These are phyloP conservation scores for Mixornis gularis DNA, from an alignment of 2,113 vertebrate genomes.

Conservation along the genomic window DNA sequence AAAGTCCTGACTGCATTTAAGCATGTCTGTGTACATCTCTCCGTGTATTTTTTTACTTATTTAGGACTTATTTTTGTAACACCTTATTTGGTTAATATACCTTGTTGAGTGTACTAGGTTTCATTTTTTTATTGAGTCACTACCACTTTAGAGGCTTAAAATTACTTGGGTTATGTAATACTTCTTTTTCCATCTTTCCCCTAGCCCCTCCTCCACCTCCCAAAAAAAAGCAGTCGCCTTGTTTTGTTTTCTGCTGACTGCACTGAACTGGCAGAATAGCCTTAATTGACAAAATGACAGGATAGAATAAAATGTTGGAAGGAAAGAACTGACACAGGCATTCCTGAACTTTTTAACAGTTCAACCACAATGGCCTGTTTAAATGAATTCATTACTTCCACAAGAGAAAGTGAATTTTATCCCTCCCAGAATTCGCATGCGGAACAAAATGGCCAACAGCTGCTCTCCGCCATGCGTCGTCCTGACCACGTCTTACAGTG, in stretches of 20 bases:
- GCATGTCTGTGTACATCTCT: not conserved
- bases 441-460: not conserved
- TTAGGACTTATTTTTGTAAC: not conserved
- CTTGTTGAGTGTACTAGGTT: not conserved
- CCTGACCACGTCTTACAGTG: not conserved
- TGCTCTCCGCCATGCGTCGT: not conserved
- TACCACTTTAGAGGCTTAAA: not conserved
- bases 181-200: not conserved
- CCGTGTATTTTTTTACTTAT: not conserved
- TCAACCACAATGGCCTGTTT: conserved; percentile 30
- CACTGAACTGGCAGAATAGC: conserved; percentile 1
- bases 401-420: conserved; percentile 27
- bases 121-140: conserved; percentile 22
- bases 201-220: not conserved
- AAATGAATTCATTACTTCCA: not conserved
- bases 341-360: conserved; percentile 19
- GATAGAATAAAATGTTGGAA: conserved; percentile 49
- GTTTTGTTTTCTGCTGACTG: conserved; percentile 44
- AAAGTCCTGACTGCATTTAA: not conserved
- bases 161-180: not conserved
- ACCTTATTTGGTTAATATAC: not conserved
- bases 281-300: conserved; percentile 57
- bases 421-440: not conserved
- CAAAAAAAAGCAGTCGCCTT: not conserved
- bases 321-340: conserved; percentile 35